Percentiles rank a stretch among this genome's conserved stretches.
Evolutionary conservation across 2,888 invertebrate genomes (phyloP).

Genomic region (Agonopterix heracliana): DNA sequence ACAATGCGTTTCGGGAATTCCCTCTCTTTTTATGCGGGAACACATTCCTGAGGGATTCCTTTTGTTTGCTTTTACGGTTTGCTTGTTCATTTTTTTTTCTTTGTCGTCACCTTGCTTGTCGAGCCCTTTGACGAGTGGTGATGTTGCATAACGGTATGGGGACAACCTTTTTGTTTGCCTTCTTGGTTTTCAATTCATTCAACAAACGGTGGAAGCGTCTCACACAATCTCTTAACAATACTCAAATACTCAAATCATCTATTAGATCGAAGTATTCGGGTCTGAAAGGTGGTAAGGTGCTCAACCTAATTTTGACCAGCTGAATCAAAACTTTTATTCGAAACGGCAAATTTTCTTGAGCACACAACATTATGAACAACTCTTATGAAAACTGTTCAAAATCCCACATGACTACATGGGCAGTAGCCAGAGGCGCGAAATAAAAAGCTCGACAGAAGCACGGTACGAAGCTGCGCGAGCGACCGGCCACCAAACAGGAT

Average conservation of each 20-base stretch:
- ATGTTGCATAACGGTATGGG: constrained; percentile 45
- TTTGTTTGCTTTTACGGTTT: constrained; percentile 64
- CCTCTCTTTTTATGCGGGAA: constrained; percentile 65
- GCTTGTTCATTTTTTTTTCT: constrained; percentile 46
- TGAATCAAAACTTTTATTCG: no score
- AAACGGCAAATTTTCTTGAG: no score
- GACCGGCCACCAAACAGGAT: constrained; percentile 71
- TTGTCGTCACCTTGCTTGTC: constrained; percentile 37
- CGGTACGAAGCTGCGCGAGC: constrained; percentile 54
- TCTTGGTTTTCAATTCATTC: neutral
- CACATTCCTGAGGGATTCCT: constrained; percentile 74
- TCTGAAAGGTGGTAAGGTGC: no score
- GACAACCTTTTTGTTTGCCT: constrained; percentile 16
- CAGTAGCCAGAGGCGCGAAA: constrained; percentile 54
- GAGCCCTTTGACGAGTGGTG: constrained; percentile 46
- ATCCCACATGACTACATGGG: constrained; percentile 13
- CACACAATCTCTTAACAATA: no score
- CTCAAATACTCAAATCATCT: no score
- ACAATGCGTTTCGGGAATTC: constrained; percentile 73
- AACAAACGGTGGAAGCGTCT: no score
- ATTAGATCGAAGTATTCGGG: no score
- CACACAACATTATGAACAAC: no score
- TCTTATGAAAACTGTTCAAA: constrained; percentile 21
- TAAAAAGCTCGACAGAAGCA: constrained; percentile 69
- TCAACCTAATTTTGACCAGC: no score